Evolutionary conservation across 2,888 invertebrate genomes (phyloP), one percentile per base, ranked within the genome.

Genomic region (Caenorhabditis drosophilae): DNA sequence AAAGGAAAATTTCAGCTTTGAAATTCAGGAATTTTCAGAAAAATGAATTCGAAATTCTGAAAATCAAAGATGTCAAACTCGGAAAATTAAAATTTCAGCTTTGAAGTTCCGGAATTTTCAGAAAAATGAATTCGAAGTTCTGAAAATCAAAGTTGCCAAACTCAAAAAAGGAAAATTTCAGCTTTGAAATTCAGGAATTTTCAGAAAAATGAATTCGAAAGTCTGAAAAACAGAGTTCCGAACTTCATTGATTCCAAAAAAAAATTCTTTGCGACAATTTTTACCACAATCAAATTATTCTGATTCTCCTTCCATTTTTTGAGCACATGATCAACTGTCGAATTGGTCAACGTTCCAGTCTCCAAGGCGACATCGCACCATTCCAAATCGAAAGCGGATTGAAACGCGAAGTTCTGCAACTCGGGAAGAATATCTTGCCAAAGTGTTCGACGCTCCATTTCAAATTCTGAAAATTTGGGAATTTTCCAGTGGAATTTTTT

Each of bases 361-460:
- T 75, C 75, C 26, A 71, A 47, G 11, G 59, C 16, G 34, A 69
- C 66, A 47, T 76, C 72, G 38, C 67, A 60, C 42, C 68, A 76
- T 48, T 80, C 76, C 26, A 86, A 59, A 53, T 86, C 85, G 53
- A 82, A 81, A 16, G 84, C 84, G 31, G 77, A 75, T 16, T 83
- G 77, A 25, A 73, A 73, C 56, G 83, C 84, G 46, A 81, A 75
- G 22, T 78, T 75, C 51, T 84, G 84, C 15, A 86, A 72, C 26
- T 83, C 83, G 4, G 79, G 78, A 16, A 82, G 35, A 3, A 83
- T 74, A 25, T 78, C 75, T 15, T 57, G 57, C 70, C 79, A 77
- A 6, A 83, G 48, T 7, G 73, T 57, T 20, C 70, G 51, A 16
- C 78, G 59, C 42, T 83, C 83, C 27, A 75, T 58, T 9, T 66